Conservation (phyloP, 2,113 vertebrate genomes). For the Verasper variegatus region DNA sequence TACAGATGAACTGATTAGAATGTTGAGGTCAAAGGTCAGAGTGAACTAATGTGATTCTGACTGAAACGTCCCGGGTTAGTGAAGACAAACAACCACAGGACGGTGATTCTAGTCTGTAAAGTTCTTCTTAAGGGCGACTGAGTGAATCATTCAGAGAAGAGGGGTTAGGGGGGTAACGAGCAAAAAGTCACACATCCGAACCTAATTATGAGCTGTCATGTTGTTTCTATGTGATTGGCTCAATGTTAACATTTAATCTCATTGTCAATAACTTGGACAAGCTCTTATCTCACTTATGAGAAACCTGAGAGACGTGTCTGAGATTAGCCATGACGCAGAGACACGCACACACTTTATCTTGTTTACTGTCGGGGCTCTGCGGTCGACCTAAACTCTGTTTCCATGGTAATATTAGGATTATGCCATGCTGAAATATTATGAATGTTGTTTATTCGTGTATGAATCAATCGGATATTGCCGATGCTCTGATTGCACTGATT, state of each 20-base stretch:
- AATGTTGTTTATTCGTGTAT: slow-evolving; percentile 36
- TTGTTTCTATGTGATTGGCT: slow-evolving; percentile 16
- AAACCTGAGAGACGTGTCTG: slow-evolving; percentile 41
- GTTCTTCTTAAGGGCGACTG: too few species aligned
- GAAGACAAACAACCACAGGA: too few species aligned
- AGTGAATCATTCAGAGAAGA: too few species aligned
- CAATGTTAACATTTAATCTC: slow-evolving; percentile 26
- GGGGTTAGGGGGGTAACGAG: too few species aligned
- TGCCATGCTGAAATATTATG: slow-evolving; percentile 34
- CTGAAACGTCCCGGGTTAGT: too few species aligned
- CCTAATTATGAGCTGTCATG: too few species aligned
- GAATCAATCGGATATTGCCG: slow-evolving; percentile 62
- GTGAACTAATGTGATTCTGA: too few species aligned
- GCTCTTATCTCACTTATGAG: slow-evolving; percentile 60
- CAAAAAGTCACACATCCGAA: too few species aligned
- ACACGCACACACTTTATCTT: slow-evolving; percentile 56
- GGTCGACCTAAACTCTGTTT: slow-evolving; percentile 47
- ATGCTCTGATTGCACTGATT: slow-evolving; percentile 58
- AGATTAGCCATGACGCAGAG: slow-evolving; percentile 16
- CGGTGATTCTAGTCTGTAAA: too few species aligned
- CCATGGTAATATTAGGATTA: slow-evolving; percentile 64
- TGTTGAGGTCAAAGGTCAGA: too few species aligned
- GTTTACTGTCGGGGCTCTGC: slow-evolving; percentile 38
- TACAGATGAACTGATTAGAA: too few species aligned
- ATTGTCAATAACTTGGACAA: slow-evolving; percentile 36